These are phyloP conservation scores for Amblyornis subalaris DNA, from an alignment of 2,113 vertebrate genomes.

Conservation along the genomic window DNA sequence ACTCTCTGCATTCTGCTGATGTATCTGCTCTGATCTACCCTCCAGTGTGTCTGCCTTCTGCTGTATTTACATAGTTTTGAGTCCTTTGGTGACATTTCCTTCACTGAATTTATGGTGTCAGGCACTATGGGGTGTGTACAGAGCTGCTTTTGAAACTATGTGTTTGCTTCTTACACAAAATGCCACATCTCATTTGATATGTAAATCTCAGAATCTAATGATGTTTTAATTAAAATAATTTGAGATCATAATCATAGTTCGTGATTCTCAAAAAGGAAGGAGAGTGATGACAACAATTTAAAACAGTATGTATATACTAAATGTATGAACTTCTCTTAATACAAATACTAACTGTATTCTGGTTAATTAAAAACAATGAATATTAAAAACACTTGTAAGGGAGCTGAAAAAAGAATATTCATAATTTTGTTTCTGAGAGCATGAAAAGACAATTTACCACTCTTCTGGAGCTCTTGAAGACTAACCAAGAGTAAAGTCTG, in stretches of 20 bases:
- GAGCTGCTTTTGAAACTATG: conserved; percentile 33
- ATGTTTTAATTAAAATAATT: conserved; percentile 64
- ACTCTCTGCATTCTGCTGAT: neutral
- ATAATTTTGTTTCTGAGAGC: neutral
- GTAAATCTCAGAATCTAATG: conserved; percentile 57
- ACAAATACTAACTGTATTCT: neutral
- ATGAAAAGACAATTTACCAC: neutral
- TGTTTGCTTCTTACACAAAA: conserved; percentile 13
- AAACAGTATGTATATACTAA: neutral
- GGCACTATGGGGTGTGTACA: neutral
- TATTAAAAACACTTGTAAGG: neutral
- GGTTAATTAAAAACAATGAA: conserved; percentile 17
- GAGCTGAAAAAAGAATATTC: neutral
- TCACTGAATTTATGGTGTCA: neutral
- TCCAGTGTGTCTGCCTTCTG: neutral
- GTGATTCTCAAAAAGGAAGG: conserved; percentile 5
- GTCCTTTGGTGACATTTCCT: neutral
- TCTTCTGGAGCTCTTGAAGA: neutral
- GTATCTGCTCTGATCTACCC: neutral
- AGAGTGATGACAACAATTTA: conserved; percentile 9
- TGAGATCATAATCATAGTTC: conserved; percentile 49
- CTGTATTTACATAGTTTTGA: neutral
- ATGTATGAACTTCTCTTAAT: neutral
- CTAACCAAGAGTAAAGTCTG: neutral
- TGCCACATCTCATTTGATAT: conserved; percentile 37